Percentiles rank a stretch among this genome's conserved stretches.
These are phyloP conservation scores for Tragelaphus buxtoni DNA, from an alignment of 2,113 vertebrate genomes.

Conservation along the genomic window DNA sequence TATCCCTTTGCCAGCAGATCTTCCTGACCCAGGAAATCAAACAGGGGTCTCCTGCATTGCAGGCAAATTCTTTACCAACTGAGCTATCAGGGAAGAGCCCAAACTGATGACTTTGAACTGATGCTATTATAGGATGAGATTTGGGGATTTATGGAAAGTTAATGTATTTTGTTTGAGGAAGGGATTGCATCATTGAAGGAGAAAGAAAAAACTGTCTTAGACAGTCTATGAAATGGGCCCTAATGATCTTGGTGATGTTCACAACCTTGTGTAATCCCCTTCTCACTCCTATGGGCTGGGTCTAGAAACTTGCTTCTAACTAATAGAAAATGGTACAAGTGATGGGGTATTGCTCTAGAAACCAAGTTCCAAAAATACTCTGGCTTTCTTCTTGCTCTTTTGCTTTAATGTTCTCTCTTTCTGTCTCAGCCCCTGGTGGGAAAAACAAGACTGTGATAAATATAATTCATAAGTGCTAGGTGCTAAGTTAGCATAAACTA, in stretches of 20 bases:
- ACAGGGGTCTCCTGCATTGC: not conserved
- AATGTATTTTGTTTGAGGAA: not conserved
- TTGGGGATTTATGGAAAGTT: not conserved
- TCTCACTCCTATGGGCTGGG: not conserved
- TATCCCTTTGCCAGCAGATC: not conserved
- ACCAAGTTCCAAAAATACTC: not conserved
- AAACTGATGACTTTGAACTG: not conserved
- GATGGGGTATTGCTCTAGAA: not conserved
- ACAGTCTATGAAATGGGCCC: not conserved
- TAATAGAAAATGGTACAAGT: not conserved
- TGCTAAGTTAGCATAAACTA: not conserved
- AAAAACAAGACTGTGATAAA: not conserved
- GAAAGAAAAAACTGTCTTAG: not conserved
- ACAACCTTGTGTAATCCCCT: not conserved
- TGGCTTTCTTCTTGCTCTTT: not conserved
- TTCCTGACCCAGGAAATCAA: not conserved
- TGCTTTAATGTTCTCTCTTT: not conserved
- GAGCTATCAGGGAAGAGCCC: not conserved
- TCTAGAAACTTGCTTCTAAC: not conserved
- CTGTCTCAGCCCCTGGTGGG: not conserved
- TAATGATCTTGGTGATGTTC: not conserved
- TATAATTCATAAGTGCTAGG: not conserved
- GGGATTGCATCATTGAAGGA: not conserved
- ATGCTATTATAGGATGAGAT: not conserved
- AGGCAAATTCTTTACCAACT: rapidly evolving